Evolutionary conservation across 2,113 vertebrate species (phyloP).

Genomic region (Neolamprologus toae): DNA sequence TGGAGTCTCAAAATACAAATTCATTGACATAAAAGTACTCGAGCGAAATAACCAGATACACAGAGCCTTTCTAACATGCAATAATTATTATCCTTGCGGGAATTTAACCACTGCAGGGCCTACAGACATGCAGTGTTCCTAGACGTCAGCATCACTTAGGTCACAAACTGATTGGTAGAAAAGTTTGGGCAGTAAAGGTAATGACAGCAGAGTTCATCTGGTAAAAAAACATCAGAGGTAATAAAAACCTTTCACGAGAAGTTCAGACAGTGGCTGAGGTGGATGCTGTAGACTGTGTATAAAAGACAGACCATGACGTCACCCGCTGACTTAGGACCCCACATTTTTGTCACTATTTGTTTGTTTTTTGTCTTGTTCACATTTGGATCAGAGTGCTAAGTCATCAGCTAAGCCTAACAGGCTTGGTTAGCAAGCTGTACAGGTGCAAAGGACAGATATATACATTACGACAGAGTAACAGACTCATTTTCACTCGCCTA

Average conservation of each 20-base stretch:
- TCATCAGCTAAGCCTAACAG: accelerated
- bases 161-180: not conserved
- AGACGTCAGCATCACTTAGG: not conserved
- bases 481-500: not conserved
- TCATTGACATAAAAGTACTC: not conserved
- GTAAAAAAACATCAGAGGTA: not conserved
- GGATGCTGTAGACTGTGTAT: not conserved
- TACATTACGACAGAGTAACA: not conserved
- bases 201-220: not conserved
- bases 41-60: not conserved
- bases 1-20: not conserved
- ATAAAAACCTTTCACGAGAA: not conserved
- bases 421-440: not conserved
- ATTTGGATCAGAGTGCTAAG: not conserved
- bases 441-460: not conserved
- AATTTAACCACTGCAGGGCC: not conserved
- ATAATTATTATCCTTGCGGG: not conserved
- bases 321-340: not conserved
- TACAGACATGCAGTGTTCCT: not conserved
- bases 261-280: not conserved
- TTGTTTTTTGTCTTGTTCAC: not conserved
- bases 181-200: not conserved
- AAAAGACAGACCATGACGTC: accelerated
- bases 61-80: not conserved
- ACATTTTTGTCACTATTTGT: not conserved